A percentile compares a stretch with the other conserved stretches of the same genome.
Evolutionary conservation across 1,140 invertebrate species (phyloP).

Genomic region (Drosophila seguyi): DNA sequence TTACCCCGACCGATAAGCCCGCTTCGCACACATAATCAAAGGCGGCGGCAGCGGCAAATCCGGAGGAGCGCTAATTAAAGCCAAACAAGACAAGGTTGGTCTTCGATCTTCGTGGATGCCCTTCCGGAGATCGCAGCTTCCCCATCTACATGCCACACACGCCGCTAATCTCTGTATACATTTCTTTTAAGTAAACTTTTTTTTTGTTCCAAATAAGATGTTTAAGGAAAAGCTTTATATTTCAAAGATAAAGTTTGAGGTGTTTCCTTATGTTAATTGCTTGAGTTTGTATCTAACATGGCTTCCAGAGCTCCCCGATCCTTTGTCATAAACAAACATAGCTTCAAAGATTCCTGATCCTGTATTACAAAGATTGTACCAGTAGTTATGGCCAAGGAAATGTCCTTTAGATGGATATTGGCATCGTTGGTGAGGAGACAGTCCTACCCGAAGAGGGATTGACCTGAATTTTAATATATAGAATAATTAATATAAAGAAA

Average conservation of each 20-base stretch:
- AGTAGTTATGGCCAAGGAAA: neutral
- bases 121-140: constrained; percentile 17
- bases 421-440: neutral
- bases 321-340: neutral
- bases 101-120: constrained; percentile 21
- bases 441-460: too few species aligned
- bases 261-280: neutral
- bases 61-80: constrained; percentile 33
- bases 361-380: too few species aligned
- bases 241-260: neutral
- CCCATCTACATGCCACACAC: neutral
- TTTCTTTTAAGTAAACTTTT: constrained; percentile 8
- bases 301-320: neutral
- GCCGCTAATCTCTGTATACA: constrained; percentile 13
- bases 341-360: too few species aligned
- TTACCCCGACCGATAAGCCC: constrained; percentile 34
- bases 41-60: constrained; percentile 8
- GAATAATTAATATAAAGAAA: too few species aligned
- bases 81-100: constrained; percentile 12
- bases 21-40: constrained; percentile 20
- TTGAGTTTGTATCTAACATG: neutral
- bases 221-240: neutral
- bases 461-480: too few species aligned
- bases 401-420: neutral
- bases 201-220: neutral